Base-by-base conservation (phyloP, 2,797 vertebrate genomes). In the Pantherophis vulpinus region DNA sequence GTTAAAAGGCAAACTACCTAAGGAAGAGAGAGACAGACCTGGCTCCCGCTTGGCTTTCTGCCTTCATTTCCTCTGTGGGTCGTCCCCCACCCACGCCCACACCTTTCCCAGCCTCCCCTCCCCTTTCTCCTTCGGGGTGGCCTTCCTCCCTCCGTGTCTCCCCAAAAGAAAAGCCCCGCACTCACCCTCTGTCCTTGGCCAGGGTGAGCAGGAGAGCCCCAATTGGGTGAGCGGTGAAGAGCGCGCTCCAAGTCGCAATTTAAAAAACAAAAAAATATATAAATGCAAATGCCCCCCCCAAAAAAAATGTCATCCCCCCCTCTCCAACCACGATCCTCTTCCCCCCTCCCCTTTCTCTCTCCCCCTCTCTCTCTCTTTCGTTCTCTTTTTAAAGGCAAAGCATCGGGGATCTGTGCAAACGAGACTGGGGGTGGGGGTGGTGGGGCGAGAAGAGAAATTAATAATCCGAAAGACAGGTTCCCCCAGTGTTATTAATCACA, bases 401-500 rank as follows among this genome's bases (percentile, higher is more conserved):
- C 97, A 60, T 97, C 97, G 94, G 97, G 97, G 96, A 95, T 97
- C 95, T 96, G 96, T 96, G 94, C 96, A 95, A 97, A 95, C 95
- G 93, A 29, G 63, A 29, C 13, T 7, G 87, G 11, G 55, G 54
- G 20, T 1, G 79, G 94, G 94, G 97, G 95, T 95, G 97, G 97
- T 94, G 97, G 97, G 97, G 97, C 97, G 97, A 97, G 97, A 98
- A 94, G 95, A 97, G 97, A 98, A 98, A 98, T 98, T 98, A 98
- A 98, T 98, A 98, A 98, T 98, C 98, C 98, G 98, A 98, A 97
- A 98, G 98, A 98, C 98, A 98, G 98, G 97, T 97, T 98, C 97
- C 97, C 97, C 98, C 97, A 91, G 97, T 98, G 98, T 98, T 98
- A 98, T 98, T 98, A 98, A 98, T 98, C 98, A 98, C 97, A 96